Conservation (phyloP, 1,140 invertebrate species). For the Drosophila chauvacae region DNA sequence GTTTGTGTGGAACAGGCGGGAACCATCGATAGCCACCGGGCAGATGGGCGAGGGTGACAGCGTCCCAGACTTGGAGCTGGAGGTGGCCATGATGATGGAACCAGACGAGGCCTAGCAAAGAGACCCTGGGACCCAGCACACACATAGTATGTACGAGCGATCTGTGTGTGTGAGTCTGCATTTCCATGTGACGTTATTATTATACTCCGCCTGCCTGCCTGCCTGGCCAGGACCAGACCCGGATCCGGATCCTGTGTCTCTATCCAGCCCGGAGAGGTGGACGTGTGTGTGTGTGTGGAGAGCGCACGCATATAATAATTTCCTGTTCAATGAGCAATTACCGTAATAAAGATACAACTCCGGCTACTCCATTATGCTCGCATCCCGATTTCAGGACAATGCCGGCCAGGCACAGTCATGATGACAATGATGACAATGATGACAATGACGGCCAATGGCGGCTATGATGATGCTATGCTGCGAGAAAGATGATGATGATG, state of each 20-base stretch:
- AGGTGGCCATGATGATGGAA: background rate
- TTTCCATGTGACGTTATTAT: conserved; percentile 8
- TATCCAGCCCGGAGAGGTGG: background rate
- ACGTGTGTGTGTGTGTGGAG: background rate
- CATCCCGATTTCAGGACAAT: conserved; percentile 26
- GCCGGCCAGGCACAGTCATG: conserved; percentile 2
- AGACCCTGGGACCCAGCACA: background rate
- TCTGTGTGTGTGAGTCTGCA: background rate
- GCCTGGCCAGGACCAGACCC: background rate
- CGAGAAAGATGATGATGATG: conserved; percentile 1
- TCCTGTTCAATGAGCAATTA: conserved; percentile 83
- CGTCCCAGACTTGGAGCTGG: background rate
- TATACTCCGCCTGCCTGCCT: too few species aligned
- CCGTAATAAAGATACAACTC: conserved; percentile 77
- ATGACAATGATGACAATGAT: conserved; percentile 16
- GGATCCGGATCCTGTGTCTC: background rate
- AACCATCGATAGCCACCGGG: conserved; percentile 8
- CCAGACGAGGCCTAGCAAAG: too few species aligned
- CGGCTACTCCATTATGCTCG: conserved; percentile 66
- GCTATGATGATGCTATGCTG: conserved; percentile 12
- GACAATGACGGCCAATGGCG: conserved; percentile 10
- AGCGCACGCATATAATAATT: conserved; percentile 76
- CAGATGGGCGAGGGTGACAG: conserved; percentile 51
- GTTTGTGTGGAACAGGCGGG: conserved; percentile 46
- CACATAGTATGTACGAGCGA: background rate